Evolutionary conservation across 2,888 invertebrate genomes (phyloP).

Genomic region (Agriopis leucophaearia): DNA sequence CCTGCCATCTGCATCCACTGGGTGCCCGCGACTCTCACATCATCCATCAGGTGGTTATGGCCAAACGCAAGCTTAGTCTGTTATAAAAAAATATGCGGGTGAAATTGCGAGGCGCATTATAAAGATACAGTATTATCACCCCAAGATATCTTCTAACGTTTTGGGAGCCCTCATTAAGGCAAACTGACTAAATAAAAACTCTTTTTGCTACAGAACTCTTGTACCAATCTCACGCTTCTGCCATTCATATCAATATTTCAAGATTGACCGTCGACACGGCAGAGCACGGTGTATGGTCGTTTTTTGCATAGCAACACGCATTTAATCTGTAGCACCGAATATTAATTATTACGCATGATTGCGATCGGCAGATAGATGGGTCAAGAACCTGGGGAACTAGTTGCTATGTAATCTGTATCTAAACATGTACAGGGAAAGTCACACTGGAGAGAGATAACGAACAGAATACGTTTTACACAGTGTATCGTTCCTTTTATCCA

Average conservation of each 20-base stretch:
- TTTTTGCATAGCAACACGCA: conserved; percentile 49
- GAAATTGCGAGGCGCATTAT: too few species aligned
- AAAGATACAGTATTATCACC: too few species aligned
- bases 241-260: conserved; percentile 25
- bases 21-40: too few species aligned
- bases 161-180: too few species aligned
- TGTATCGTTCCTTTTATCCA: too few species aligned
- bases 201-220: conserved; percentile 17
- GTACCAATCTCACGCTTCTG: neutral
- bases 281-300: conserved; percentile 38
- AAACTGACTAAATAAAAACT: neutral
- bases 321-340: conserved; percentile 43
- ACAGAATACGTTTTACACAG: neutral
- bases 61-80: too few species aligned
- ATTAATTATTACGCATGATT: conserved; percentile 55
- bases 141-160: too few species aligned
- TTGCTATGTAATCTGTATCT: conserved; percentile 11
- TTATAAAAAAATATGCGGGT: too few species aligned
- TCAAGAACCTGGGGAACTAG: conserved; percentile 36
- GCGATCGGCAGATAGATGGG: conserved; percentile 46
- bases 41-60: too few species aligned
- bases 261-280: conserved; percentile 38
- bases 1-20: too few species aligned
- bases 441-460: neutral
- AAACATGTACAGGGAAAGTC: neutral